phyloP scores from a whole-genome alignment of 64 coral and sea anemone species.

The Actinia equina region DNA sequence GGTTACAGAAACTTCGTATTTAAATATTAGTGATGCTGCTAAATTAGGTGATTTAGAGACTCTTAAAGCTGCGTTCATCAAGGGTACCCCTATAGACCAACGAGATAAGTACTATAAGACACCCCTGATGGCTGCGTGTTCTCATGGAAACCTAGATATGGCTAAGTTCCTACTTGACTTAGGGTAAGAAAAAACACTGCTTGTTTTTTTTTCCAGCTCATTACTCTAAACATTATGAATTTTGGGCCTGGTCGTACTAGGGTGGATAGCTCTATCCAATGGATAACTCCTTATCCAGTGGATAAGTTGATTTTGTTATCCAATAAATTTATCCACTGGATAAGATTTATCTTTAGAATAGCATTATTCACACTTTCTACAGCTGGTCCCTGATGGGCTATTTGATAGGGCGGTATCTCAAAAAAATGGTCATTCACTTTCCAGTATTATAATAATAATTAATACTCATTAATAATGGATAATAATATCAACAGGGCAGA shows the following conservation, averaged over 20 bases:
- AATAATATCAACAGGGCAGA: conserved; percentile 66
- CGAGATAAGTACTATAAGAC: conserved; percentile 98
- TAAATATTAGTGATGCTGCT: conserved; percentile 92
- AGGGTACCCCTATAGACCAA: conserved; percentile 76
- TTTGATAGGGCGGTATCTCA: no score
- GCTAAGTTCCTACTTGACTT: conserved; percentile 61
- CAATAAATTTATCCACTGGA: no score
- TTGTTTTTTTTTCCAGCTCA: background rate
- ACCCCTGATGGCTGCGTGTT: conserved; percentile 83
- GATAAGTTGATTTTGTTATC: no score
- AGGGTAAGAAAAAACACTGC: conserved; percentile 62
- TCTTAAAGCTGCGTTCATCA: conserved; percentile 67
- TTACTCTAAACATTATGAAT: no score
- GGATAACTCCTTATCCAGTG: no score
- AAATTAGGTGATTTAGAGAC: conserved; percentile 90
- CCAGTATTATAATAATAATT: no score
- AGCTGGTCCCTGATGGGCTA: no score
- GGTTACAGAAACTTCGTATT: conserved; percentile 67
- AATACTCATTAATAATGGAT: background rate
- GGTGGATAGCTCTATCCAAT: no score
- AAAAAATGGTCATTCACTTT: background rate
- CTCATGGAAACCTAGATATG: conserved; percentile 84
- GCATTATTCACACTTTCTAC: no score
- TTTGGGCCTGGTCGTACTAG: no score
- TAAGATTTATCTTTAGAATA: no score